Conservation (phyloP, 2,888 invertebrate species). For the Netelia melanura region DNA sequence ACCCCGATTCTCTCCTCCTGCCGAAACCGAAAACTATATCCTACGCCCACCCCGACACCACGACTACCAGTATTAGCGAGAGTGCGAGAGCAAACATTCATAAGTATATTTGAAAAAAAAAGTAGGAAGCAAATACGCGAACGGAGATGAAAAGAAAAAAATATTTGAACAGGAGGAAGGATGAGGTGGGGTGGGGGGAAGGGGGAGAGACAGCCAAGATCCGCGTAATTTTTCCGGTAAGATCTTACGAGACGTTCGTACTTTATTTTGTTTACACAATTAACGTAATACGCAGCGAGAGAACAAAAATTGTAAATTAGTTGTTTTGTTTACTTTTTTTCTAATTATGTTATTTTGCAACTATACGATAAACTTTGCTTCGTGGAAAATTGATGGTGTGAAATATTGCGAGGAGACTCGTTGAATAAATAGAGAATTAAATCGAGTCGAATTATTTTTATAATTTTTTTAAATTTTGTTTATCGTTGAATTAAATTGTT, state of each 20-base stretch:
- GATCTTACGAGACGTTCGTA: background rate
- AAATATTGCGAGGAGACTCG: no score
- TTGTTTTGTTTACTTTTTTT: background rate
- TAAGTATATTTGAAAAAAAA: slow-evolving; percentile 54
- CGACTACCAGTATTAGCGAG: slow-evolving; percentile 63
- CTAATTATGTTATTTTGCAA: slow-evolving; percentile 38
- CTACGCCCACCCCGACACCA: slow-evolving; percentile 17
- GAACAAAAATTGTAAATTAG: background rate
- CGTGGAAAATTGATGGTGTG: background rate
- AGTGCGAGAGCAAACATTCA: slow-evolving; percentile 46
- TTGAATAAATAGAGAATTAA: no score
- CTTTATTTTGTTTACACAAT: slow-evolving; percentile 36
- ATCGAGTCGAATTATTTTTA: no score
- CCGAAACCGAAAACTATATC: no score
- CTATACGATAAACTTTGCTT: slow-evolving; percentile 36
- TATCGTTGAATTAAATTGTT: no score
- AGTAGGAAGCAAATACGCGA: slow-evolving; percentile 32
- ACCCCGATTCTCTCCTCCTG: slow-evolving; percentile 16
- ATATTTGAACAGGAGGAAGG: slow-evolving; percentile 27
- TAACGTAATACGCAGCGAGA: background rate
- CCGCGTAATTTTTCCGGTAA: slow-evolving; percentile 18
- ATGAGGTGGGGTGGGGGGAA: background rate
- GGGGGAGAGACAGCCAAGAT: background rate
- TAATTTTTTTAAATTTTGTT: no score
- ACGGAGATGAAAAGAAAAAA: slow-evolving; percentile 34